A percentile compares a stretch with the other conserved stretches of the same genome.
These are phyloP conservation scores for Thaumatotibia leucotreta DNA, from an alignment of 1,140 invertebrate species.

Conservation along the genomic window DNA sequence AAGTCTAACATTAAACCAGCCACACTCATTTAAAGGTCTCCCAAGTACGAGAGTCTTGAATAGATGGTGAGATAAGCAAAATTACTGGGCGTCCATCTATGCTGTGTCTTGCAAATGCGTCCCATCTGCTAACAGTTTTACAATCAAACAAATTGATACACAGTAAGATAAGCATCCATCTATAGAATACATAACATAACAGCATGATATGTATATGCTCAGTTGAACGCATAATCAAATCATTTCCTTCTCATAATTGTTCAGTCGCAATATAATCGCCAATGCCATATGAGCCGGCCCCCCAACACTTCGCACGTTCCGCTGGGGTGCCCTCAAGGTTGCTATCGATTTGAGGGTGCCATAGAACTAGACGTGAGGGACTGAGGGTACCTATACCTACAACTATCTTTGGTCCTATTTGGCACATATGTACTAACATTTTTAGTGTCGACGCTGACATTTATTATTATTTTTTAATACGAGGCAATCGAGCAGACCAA, in stretches of 20 bases:
- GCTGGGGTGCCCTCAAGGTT: conserved; percentile 9
- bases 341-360: conserved; percentile 8
- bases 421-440: background rate
- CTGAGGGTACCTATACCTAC: background rate
- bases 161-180: no score
- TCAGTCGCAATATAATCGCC: background rate
- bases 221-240: background rate
- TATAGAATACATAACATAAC: no score
- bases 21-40: no score
- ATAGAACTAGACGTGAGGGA: background rate
- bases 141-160: no score
- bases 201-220: background rate
- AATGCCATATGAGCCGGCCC: background rate
- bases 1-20: no score
- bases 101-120: no score
- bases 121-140: no score
- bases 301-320: conserved; percentile 9
- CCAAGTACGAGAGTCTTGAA: no score
- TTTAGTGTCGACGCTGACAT: background rate
- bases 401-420: background rate
- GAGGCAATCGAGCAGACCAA: no score
- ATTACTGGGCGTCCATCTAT: no score
- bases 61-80: no score
- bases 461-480: no score
- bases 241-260: conserved; percentile 2